Evolutionary conservation across 2,113 vertebrate species (phyloP).

Genomic region (Delphinapterus leucas): DNA sequence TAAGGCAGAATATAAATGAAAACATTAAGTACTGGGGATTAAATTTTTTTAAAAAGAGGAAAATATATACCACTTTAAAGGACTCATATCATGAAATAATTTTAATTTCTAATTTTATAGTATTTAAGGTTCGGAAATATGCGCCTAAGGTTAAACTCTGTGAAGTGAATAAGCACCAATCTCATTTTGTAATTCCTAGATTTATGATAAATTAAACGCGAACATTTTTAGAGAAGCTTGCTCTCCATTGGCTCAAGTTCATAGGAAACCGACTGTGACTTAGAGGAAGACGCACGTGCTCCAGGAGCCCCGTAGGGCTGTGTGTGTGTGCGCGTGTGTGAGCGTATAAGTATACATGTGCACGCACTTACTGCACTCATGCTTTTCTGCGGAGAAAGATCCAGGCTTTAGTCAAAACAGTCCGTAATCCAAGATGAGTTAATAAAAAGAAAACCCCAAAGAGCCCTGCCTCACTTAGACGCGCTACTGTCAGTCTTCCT

Average conservation of each 20-base stretch:
- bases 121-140: not conserved
- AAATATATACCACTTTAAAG: not conserved
- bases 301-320: not conserved
- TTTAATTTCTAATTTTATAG: not conserved
- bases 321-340: not conserved
- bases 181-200: not conserved
- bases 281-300: not conserved
- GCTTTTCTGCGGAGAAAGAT: not conserved
- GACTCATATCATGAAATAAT: not conserved
- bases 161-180: not conserved
- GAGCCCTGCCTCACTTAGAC: not conserved
- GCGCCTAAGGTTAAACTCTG: not conserved
- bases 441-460: not conserved
- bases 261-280: not conserved
- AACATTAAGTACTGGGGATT: not conserved
- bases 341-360: not conserved
- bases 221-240: not conserved
- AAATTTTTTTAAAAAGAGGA: not conserved
- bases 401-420: not conserved
- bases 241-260: not conserved
- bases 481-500: not conserved
- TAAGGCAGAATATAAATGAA: not conserved
- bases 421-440: not conserved
- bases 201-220: not conserved
- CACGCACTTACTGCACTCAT: not conserved